Percentiles rank a stretch among this genome's conserved stretches.
Conservation (phyloP, 2,797 vertebrate species). For the Gymnodraco acuticeps region DNA sequence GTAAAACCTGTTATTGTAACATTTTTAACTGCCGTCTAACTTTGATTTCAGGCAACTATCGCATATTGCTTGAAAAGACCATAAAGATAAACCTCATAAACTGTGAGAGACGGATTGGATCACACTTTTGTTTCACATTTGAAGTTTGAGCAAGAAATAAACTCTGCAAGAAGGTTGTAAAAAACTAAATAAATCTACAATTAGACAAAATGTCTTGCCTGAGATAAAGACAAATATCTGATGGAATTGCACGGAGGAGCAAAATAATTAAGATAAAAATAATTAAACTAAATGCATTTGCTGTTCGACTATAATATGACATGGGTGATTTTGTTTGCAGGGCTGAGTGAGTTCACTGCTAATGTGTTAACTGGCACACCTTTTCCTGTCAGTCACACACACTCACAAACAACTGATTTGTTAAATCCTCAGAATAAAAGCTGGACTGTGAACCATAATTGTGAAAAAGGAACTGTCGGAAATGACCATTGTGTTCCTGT, state of each 20-base stretch:
- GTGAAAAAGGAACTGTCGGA: slow-evolving; percentile 21
- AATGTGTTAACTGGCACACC: slow-evolving; percentile 8
- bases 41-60: neutral
- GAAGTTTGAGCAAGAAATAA: neutral
- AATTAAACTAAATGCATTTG: neutral
- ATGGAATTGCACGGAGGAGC: neutral
- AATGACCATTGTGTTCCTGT: slow-evolving; percentile 24
- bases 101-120: neutral
- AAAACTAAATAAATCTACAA: neutral
- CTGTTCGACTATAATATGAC: too few species aligned
- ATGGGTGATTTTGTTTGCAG: neutral
- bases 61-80: neutral
- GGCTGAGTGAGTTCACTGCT: neutral
- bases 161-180: neutral
- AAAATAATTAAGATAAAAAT: neutral
- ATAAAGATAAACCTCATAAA: too few species aligned
- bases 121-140: too few species aligned
- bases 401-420: slow-evolving; percentile 10
- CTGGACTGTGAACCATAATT: slow-evolving; percentile 55
- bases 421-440: slow-evolving; percentile 34
- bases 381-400: neutral
- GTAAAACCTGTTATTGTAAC: neutral
- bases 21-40: neutral
- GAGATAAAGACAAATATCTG: neutral
- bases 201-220: neutral